Evolutionary conservation across 1,140 invertebrate genomes (phyloP).

Genomic region (Sogatella furcifera): DNA sequence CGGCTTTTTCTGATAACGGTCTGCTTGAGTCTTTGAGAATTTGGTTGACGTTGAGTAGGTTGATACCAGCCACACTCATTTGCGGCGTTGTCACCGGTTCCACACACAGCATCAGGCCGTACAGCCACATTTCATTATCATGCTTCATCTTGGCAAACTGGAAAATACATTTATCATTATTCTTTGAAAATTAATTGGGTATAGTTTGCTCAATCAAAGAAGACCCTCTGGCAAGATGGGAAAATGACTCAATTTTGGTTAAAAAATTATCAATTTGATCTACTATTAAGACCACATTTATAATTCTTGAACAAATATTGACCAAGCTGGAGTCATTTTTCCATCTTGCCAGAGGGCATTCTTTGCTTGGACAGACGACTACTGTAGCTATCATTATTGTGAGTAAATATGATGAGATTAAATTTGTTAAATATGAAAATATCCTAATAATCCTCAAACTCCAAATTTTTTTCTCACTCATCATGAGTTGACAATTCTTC

Average conservation of each 20-base stretch:
- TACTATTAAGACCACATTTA: too few species aligned
- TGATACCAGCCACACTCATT: background rate
- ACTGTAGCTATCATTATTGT: too few species aligned
- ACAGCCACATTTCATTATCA: slow-evolving; percentile 4
- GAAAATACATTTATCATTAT: background rate
- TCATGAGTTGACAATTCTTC: too few species aligned
- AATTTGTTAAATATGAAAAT: too few species aligned
- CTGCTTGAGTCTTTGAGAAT: slow-evolving; percentile 3
- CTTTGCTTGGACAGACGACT: too few species aligned
- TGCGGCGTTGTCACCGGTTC: background rate
- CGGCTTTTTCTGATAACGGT: slow-evolving; percentile 12
- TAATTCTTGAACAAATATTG: too few species aligned
- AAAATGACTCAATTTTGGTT: background rate
- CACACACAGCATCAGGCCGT: slow-evolving; percentile 2
- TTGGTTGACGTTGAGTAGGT: slow-evolving; percentile 7
- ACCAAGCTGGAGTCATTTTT: too few species aligned
- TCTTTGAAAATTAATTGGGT: background rate
- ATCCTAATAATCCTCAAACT: too few species aligned
- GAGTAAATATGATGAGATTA: too few species aligned
- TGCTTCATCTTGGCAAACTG: slow-evolving; percentile 10
- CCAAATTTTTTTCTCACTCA: too few species aligned
- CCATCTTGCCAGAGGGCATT: too few species aligned
- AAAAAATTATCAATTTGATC: too few species aligned
- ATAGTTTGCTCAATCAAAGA: background rate
- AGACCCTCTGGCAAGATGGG: background rate